phyloP scores from a whole-genome alignment of 2,797 vertebrate genomes.

The Amphiprion clarkii region DNA sequence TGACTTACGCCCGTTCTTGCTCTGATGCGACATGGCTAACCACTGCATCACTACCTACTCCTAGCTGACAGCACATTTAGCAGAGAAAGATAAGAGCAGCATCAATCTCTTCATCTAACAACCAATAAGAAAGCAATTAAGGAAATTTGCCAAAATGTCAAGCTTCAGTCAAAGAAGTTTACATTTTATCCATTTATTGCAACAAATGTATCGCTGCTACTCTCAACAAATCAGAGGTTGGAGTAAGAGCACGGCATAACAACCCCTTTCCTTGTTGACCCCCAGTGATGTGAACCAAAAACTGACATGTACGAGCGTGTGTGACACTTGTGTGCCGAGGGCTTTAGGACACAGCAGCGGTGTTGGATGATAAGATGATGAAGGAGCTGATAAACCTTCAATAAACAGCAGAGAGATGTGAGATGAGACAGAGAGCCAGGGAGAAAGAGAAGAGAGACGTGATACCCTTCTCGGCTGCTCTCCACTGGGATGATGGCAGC shows the following conservation, averaged over 20 bases:
- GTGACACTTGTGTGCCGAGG: conserved; percentile 23
- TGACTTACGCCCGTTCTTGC: too few species aligned
- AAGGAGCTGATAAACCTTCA: conserved; percentile 66
- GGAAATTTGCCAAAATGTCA: too few species aligned
- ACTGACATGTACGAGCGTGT: conserved; percentile 19
- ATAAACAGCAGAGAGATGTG: conserved; percentile 60
- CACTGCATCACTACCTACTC: not conserved
- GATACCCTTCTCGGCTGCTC: conserved; percentile 71
- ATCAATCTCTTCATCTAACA: not conserved
- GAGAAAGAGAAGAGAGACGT: conserved; percentile 51
- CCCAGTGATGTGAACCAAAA: conserved; percentile 11
- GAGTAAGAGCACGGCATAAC: not conserved
- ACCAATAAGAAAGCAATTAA: too few species aligned
- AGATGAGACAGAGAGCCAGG: conserved; percentile 45
- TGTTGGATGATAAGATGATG: conserved; percentile 50
- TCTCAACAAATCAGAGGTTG: not conserved
- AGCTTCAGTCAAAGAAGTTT: too few species aligned
- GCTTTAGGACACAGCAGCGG: conserved; percentile 51
- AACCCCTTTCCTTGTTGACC: not conserved
- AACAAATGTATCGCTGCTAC: too few species aligned
- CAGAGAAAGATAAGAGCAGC: not conserved
- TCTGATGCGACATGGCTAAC: too few species aligned
- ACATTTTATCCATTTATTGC: too few species aligned
- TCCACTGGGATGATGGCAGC: conserved; percentile 77
- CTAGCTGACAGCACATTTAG: not conserved